Evolutionary conservation across 2,113 vertebrate species (phyloP).

Genomic region (Aldabrachelys gigantea): DNA sequence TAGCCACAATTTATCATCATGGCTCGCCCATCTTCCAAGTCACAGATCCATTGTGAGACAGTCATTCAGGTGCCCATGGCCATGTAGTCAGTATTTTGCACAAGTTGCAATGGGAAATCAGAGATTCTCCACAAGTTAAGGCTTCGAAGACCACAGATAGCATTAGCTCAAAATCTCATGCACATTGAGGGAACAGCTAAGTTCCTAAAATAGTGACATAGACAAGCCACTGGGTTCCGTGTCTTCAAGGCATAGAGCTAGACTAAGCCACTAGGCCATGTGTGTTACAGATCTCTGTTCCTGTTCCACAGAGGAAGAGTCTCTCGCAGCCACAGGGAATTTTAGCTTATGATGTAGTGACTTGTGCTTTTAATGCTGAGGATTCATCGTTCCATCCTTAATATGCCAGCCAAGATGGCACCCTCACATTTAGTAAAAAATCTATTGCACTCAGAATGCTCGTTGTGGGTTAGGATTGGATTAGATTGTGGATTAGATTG

Average conservation of each 20-base stretch:
- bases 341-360: not conserved
- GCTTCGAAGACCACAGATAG: not conserved
- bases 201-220: rapidly evolving
- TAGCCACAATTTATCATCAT: not conserved
- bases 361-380: not conserved
- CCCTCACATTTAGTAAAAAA: not conserved
- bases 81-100: not conserved
- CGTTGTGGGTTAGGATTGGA: not conserved
- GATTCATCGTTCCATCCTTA: not conserved
- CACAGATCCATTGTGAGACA: not conserved
- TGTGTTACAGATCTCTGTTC: not conserved
- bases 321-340: not conserved
- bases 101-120: not conserved
- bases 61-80: not conserved
- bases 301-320: not conserved
- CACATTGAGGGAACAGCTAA: rapidly evolving
- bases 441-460: not conserved
- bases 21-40: not conserved
- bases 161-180: not conserved
- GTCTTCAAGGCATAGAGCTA: not conserved
- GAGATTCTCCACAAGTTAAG: not conserved
- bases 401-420: not conserved
- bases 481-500: not conserved
- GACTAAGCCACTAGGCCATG: not conserved
- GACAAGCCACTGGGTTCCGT: not conserved